Conservation (phyloP, 2,113 vertebrate genomes). For the Coryphaenoides rupestris region DNA sequence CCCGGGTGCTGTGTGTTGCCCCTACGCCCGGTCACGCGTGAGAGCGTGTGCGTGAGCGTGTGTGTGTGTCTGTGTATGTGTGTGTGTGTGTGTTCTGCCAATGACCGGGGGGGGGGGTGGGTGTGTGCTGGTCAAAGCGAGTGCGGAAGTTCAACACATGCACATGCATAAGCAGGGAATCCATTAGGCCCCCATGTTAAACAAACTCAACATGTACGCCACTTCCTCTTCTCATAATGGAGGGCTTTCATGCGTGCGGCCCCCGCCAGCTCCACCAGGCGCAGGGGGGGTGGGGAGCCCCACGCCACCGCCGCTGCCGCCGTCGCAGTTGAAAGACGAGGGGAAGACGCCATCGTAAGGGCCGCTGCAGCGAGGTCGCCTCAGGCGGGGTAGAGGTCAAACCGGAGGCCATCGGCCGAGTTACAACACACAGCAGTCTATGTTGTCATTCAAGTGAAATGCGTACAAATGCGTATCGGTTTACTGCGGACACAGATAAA, state of each 20-base stretch:
- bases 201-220: conserved; percentile 63
- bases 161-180: conserved; percentile 53
- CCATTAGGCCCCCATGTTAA: conserved; percentile 66
- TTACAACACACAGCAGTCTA: no score
- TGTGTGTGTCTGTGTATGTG: neutral
- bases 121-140: conserved; percentile 16
- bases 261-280: conserved; percentile 42
- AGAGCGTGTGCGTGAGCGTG: no score
- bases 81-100: conserved; percentile 3
- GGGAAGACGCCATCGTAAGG: neutral
- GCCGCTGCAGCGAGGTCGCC: conserved; percentile 30
- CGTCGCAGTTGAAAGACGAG: conserved; percentile 50
- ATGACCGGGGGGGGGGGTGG: neutral
- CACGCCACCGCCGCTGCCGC: no score
- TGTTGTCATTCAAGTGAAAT: no score
- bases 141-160: conserved; percentile 56
- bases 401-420: conserved; percentile 12
- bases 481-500: no score
- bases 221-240: conserved; percentile 61
- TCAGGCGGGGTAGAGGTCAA: conserved; percentile 53
- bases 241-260: conserved; percentile 54
- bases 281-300: conserved; percentile 26
- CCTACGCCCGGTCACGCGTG: conserved; percentile 50
- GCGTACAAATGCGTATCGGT: no score
- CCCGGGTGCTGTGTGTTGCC: conserved; percentile 2